Conservation (phyloP, 1,140 invertebrate species). For the Drosophila simulans region DNA sequence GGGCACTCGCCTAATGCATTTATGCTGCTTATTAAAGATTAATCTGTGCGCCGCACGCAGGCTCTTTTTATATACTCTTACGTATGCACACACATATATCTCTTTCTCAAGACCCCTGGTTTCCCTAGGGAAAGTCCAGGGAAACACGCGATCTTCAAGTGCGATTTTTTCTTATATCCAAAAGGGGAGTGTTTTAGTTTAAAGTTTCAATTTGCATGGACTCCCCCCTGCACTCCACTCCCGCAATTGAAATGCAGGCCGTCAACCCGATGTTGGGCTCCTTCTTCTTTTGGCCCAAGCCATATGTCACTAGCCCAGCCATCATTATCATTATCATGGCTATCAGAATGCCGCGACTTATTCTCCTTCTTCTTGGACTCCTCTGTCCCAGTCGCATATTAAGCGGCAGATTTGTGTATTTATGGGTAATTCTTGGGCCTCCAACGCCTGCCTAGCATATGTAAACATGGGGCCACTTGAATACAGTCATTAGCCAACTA, state of each 20-base stretch:
- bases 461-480: slow-evolving; percentile 31
- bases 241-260: slow-evolving; percentile 45
- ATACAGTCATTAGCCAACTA: not conserved
- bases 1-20: slow-evolving; percentile 34
- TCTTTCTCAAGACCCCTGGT: slow-evolving; percentile 40
- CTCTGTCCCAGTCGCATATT: slow-evolving; percentile 21
- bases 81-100: not conserved
- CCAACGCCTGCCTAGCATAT: slow-evolving; percentile 61
- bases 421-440: slow-evolving; percentile 57
- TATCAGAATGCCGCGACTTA: slow-evolving; percentile 15
- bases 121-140: slow-evolving; percentile 63
- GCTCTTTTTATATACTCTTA: not conserved
- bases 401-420: slow-evolving; percentile 40
- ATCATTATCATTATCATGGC: slow-evolving; percentile 17
- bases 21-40: slow-evolving; percentile 45
- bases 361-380: not conserved
- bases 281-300: not conserved
- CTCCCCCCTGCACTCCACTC: slow-evolving; percentile 5
- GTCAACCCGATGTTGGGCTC: slow-evolving; percentile 9
- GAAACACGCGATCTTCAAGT: slow-evolving; percentile 49
- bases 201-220: slow-evolving; percentile 32
- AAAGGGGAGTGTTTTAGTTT: not conserved
- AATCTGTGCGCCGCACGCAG: slow-evolving; percentile 38
- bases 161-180: slow-evolving; percentile 2
- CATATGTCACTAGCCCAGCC: slow-evolving; percentile 21